phyloP scores from a whole-genome alignment of 2,888 invertebrate species.

The Poecilobothrus nobilitatus region DNA sequence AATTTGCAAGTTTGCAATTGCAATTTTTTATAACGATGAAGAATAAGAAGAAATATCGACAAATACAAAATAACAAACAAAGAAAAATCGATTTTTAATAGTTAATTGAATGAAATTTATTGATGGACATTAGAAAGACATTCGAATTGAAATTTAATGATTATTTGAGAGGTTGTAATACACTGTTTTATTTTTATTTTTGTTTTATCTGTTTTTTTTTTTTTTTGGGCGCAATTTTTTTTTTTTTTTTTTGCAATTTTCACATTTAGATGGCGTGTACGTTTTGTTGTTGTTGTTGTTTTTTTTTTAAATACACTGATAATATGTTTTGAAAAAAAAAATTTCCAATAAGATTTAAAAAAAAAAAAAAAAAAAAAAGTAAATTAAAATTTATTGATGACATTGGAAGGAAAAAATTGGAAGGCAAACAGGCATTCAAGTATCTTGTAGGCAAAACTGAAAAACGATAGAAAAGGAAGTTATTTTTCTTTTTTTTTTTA shows the following conservation, averaged over 20 bases:
- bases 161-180: conserved; percentile 6
- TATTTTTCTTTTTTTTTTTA: background rate
- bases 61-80: background rate
- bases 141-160: conserved; percentile 4
- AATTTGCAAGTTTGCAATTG: background rate
- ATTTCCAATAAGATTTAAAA: too few species aligned
- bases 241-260: too few species aligned
- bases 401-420: background rate
- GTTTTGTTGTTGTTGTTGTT: too few species aligned
- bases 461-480: too few species aligned
- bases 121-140: conserved; percentile 6
- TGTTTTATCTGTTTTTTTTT: too few species aligned
- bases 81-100: background rate
- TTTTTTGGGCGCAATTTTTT: too few species aligned
- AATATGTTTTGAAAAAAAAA: too few species aligned
- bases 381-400: conserved; percentile 4
- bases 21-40: too few species aligned
- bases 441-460: too few species aligned
- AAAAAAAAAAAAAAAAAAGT: background rate
- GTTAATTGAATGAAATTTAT: conserved; percentile 6
- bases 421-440: background rate
- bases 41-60: background rate
- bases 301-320: too few species aligned
- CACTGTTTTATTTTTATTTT: background rate
- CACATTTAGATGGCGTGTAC: too few species aligned